phyloP scores from a whole-genome alignment of 2,797 vertebrate species.

The Premnoplex brunnescens region DNA sequence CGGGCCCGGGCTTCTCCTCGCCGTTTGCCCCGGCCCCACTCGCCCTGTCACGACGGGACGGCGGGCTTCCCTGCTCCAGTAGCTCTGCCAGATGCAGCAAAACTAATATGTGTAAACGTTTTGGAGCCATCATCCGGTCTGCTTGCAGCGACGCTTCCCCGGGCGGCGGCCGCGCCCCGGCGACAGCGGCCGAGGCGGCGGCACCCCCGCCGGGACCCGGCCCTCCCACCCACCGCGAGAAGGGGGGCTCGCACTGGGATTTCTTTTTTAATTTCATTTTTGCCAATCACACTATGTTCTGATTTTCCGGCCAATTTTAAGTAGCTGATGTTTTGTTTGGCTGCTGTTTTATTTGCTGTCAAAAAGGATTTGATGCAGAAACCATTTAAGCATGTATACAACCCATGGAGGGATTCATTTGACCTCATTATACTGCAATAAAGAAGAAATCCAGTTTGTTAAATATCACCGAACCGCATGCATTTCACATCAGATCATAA shows the following conservation, averaged over 20 bases:
- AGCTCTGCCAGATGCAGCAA: slow-evolving; percentile 78
- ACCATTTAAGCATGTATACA: slow-evolving; percentile 95
- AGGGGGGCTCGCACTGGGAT: background rate
- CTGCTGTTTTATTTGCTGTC: slow-evolving; percentile 96
- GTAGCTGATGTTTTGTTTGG: slow-evolving; percentile 90
- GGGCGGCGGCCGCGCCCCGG: slow-evolving; percentile 9
- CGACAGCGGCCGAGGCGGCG: background rate
- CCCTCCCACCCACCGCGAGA: background rate
- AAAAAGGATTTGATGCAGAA: slow-evolving; percentile 94
- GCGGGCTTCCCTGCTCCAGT: slow-evolving; percentile 41
- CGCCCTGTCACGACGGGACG: background rate
- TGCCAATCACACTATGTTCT: slow-evolving; percentile 59
- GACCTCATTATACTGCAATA: slow-evolving; percentile 99
- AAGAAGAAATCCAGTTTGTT: slow-evolving; percentile 98
- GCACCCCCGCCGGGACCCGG: background rate
- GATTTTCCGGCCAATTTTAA: slow-evolving; percentile 78
- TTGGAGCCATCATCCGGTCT: slow-evolving; percentile 60
- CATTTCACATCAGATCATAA: slow-evolving; percentile 93
- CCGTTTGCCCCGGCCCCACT: background rate
- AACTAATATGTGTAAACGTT: slow-evolving; percentile 81
- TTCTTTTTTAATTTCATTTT: slow-evolving; percentile 19
- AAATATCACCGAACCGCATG: slow-evolving; percentile 94
- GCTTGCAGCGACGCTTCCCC: slow-evolving; percentile 66
- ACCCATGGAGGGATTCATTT: slow-evolving; percentile 95
- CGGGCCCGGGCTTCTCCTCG: background rate